A percentile compares a stretch with the other conserved stretches of the same genome.
These are phyloP conservation scores for Nanorana parkeri DNA, from an alignment of 2,113 vertebrate genomes.

Conservation along the genomic window DNA sequence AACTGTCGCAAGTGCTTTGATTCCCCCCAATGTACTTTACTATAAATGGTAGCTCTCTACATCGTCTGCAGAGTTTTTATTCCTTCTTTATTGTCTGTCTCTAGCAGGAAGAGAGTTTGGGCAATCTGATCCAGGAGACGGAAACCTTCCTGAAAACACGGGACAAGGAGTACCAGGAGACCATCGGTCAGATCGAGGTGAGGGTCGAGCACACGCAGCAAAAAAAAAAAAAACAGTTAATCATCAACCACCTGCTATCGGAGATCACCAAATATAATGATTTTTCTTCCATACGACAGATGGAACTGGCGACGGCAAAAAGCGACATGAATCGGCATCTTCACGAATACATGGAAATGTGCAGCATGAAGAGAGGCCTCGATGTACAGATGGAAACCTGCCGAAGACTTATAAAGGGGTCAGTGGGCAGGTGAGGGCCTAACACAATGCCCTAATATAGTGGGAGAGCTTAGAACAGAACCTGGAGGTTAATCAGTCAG, in stretches of 20 bases:
- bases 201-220: conserved; percentile 55
- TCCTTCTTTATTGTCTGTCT: neutral
- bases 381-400: conserved; percentile 89
- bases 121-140: conserved; percentile 92
- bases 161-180: conserved; percentile 96
- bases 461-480: too few relatives aligned
- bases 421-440: conserved; percentile 81
- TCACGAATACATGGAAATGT: conserved; percentile 96
- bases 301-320: conserved; percentile 90
- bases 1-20: too few relatives aligned
- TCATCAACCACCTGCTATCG: neutral
- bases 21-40: too few relatives aligned
- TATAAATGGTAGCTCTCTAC: too few relatives aligned
- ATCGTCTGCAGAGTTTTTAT: too few relatives aligned
- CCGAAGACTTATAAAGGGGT: conserved; percentile 88
- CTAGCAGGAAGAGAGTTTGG: conserved; percentile 89
- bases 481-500: too few relatives aligned
- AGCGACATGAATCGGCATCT: conserved; percentile 93
- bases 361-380: conserved; percentile 91
- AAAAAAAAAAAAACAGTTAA: too few relatives aligned
- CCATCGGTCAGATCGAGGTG: conserved; percentile 97
- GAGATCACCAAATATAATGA: neutral
- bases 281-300: conserved; percentile 63
- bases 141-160: conserved; percentile 95
- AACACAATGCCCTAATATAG: too few relatives aligned